phyloP scores from a whole-genome alignment of 2,797 vertebrate species.

The Darevskia mixta region DNA sequence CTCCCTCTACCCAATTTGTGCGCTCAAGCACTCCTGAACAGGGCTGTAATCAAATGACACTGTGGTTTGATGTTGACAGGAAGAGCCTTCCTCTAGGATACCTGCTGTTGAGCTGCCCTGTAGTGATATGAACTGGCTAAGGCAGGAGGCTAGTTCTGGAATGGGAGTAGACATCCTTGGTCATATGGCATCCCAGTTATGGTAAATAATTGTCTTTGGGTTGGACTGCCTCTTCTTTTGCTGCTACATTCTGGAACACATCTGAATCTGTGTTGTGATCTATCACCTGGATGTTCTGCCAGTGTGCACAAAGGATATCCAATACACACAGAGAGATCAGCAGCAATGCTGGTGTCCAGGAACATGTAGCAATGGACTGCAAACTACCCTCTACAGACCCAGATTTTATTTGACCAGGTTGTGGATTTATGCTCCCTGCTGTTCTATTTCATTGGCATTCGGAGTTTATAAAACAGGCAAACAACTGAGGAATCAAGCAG shows the following conservation, averaged over 20 bases:
- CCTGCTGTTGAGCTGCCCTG: not conserved
- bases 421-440: not conserved
- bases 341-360: not conserved
- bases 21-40: too few relatives aligned
- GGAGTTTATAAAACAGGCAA: not conserved
- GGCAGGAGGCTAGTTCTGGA: not conserved
- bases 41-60: not conserved
- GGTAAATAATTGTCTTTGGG: not conserved
- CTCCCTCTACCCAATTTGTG: not conserved
- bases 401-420: not conserved
- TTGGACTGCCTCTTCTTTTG: not conserved
- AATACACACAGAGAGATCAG: not conserved
- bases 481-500: not conserved
- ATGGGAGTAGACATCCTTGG: not conserved
- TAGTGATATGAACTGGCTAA: not conserved
- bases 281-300: not conserved
- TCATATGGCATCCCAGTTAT: not conserved
- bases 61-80: not conserved
- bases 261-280: not conserved
- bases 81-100: not conserved
- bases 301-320: not conserved
- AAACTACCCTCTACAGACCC: not conserved
- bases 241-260: not conserved
- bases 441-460: not conserved
- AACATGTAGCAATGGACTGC: not conserved